Conservation (phyloP, 2,888 invertebrate species). For the Agelastica alni region DNA sequence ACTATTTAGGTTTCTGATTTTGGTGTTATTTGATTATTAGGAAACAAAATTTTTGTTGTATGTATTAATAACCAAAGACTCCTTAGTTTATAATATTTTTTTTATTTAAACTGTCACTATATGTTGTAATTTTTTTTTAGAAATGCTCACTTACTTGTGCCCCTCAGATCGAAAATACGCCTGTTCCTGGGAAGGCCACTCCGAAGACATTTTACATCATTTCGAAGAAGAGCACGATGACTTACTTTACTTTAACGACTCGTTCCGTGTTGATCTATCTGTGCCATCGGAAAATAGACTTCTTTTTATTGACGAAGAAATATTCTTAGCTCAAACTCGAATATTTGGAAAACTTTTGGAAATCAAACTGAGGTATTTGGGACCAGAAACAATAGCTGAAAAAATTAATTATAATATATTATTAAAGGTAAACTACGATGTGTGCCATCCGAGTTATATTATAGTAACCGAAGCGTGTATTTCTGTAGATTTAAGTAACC, state of each 20-base stretch:
- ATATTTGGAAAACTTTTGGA: slow-evolving; percentile 29
- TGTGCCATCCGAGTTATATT: slow-evolving; percentile 24
- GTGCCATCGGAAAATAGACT: slow-evolving; percentile 43
- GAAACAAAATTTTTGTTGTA: no score
- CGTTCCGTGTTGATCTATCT: slow-evolving; percentile 37
- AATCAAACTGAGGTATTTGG: slow-evolving; percentile 43
- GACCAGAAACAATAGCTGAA: slow-evolving; percentile 38
- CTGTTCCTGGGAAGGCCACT: slow-evolving; percentile 46
- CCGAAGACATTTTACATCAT: slow-evolving; percentile 45
- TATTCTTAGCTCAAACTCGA: slow-evolving; percentile 43
- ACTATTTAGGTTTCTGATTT: no score
- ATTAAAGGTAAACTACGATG: slow-evolving; percentile 19
- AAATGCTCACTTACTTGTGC: slow-evolving; percentile 43
- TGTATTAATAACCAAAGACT: no score
- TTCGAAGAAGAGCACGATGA: slow-evolving; percentile 46
- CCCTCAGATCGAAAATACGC: slow-evolving; percentile 45
- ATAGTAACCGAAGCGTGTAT: slow-evolving; percentile 24
- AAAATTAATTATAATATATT: slow-evolving; percentile 40
- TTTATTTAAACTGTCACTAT: no score
- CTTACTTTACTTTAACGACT: slow-evolving; percentile 38
- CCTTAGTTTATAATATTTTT: no score
- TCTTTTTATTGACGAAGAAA: slow-evolving; percentile 42
- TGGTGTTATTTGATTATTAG: no score
- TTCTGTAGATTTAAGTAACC: slow-evolving; percentile 26
- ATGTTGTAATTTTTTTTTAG: slow-evolving; percentile 12